Base-by-base conservation (phyloP, 1,140 invertebrate species). In the Philaenus spumarius region DNA sequence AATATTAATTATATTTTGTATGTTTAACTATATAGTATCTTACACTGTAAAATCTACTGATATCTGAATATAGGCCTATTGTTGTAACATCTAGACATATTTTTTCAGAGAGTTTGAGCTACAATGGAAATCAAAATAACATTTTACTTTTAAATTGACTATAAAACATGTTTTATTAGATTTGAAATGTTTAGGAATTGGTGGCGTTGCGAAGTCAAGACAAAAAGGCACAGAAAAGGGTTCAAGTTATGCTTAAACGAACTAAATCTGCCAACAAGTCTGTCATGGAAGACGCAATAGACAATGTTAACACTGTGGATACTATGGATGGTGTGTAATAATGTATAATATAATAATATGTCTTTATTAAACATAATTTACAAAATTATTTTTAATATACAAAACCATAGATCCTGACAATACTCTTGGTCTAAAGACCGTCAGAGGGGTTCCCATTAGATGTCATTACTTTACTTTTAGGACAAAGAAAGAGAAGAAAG, bases 181-280 rank as follows among this genome's bases (percentile, higher is more conserved):
- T 9, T 14, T 53, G 26, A 12, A 35, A 66, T 64, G 59, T 68
- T 54, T 64, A 80, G 77, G 75, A 81, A 68, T 71, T 95, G 22
- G 67, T 90, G 50, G 81, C 86, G 20, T 77, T 92, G 66, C 73
- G 91, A 30, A 83, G 86, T 65, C 83, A 78, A 68, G 80, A 82
- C 69, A 75, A 75, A 58, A 82, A 82, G 66, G 76, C 79, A 14
- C 75, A 75, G 34, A 73, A 75, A 60, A 62, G 80, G 22, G 77
- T 82, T 0, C 80, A 79, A 65, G 78, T 81, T 53, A 86, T 87
- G 75, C 75, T 86, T 60, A 83, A 83, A 69, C 75, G 90, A 2
- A 93, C 89, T 20, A 94, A 94, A 75, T 88, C 89, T 50, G 89
- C 89, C 0, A 93, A 91, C 69, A 90, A 93, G 71, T 85, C 89